Conservation (phyloP, 2,888 invertebrate species). For the Unio pictorum region DNA sequence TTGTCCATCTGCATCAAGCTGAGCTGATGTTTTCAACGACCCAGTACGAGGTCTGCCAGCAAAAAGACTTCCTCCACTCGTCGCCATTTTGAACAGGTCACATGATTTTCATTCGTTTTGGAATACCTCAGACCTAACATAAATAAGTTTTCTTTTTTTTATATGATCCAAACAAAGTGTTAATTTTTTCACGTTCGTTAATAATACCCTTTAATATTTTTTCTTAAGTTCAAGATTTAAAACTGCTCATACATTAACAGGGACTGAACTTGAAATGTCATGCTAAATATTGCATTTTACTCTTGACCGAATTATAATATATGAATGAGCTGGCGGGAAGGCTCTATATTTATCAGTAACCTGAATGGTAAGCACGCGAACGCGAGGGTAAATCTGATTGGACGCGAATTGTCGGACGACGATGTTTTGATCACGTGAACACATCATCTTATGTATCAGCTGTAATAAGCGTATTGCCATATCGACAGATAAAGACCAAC, state of each 20-base stretch:
- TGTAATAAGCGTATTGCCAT: too few species aligned
- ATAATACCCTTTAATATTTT: too few species aligned
- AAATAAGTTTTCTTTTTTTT: background rate
- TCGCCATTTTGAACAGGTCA: constrained; percentile 57
- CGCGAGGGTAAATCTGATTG: constrained; percentile 46
- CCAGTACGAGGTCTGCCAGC: constrained; percentile 57
- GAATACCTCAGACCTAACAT: background rate
- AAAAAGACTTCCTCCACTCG: constrained; percentile 59
- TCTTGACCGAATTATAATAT: too few species aligned
- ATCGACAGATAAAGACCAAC: too few species aligned
- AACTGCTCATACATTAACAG: too few species aligned
- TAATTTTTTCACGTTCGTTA: background rate
- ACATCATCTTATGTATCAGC: constrained; percentile 24
- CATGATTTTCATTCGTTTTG: constrained; percentile 21
- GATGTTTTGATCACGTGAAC: constrained; percentile 39
- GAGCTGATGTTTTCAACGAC: constrained; percentile 50
- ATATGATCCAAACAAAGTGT: background rate
- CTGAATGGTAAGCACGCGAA: constrained; percentile 26
- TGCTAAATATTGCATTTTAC: too few species aligned
- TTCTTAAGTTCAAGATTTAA: too few species aligned
- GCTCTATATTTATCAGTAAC: constrained; percentile 17
- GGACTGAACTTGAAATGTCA: too few species aligned
- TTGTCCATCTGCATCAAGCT: constrained; percentile 65
- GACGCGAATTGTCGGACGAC: constrained; percentile 44
- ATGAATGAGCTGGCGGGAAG: background rate